A percentile compares a stretch with the other conserved stretches of the same genome.
phyloP scores from a whole-genome alignment of 2,888 invertebrate species.

The Sisyra nigra region DNA sequence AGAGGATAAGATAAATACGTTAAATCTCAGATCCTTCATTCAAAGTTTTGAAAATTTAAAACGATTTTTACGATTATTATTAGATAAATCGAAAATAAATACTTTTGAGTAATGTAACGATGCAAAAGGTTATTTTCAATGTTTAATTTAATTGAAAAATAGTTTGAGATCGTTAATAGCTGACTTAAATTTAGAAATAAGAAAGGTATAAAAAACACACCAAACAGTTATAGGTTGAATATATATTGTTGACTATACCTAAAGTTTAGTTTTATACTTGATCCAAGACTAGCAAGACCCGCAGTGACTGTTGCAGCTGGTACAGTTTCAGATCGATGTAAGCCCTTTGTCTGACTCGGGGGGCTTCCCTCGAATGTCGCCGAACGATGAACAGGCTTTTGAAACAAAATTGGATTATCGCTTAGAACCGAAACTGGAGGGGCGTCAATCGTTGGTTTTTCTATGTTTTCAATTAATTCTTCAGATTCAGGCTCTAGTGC shows the following conservation, averaged over 20 bases:
- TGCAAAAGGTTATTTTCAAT: too few relatives aligned
- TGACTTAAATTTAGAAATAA: too few relatives aligned
- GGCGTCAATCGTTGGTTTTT: conserved; percentile 14
- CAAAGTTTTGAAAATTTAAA: too few relatives aligned
- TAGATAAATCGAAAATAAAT: too few relatives aligned
- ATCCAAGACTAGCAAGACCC: conserved; percentile 63
- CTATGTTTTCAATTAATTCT: conserved; percentile 17
- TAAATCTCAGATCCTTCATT: too few relatives aligned
- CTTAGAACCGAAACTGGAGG: conserved; percentile 19
- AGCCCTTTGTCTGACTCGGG: conserved; percentile 24
- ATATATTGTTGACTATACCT: conserved; percentile 39
- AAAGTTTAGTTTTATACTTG: conserved; percentile 70
- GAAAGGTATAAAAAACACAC: too few relatives aligned
- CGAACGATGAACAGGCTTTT: conserved; percentile 29
- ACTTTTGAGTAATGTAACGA: too few relatives aligned
- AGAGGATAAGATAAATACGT: too few relatives aligned
- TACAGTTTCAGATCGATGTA: conserved; percentile 59
- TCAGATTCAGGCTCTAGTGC: conserved; percentile 40
- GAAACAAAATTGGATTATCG: conserved; percentile 53
- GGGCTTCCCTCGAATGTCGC: conserved; percentile 36
- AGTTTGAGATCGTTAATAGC: too few relatives aligned
- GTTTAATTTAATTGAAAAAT: too few relatives aligned
- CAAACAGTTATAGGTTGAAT: background rate
- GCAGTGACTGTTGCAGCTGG: conserved; percentile 58
- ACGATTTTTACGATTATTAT: too few relatives aligned